Evolutionary conservation across 2,797 vertebrate genomes (phyloP), one percentile per base, ranked within the genome.

Genomic region (Siniperca obscura): DNA sequence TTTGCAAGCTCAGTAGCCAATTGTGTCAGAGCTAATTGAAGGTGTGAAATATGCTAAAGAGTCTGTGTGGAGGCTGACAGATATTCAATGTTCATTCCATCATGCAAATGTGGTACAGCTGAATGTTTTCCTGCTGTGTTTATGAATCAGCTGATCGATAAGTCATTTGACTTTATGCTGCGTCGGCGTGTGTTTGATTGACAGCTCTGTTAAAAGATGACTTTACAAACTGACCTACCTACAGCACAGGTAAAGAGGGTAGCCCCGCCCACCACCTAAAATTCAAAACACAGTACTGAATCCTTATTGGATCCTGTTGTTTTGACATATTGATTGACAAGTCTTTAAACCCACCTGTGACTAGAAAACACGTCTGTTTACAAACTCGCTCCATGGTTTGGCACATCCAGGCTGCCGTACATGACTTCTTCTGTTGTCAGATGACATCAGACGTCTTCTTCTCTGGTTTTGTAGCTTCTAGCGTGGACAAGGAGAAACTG

Each of bases 51-150:
- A 94, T 94, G 91, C 84, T 90, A 94, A 95, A 92, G 88, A 86
- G 77, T 72, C 65, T 65, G 85, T 72, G 75, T 61, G 84, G 53
- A 64, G 61, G 71, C 78, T 89, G 94, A 94, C 93, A 92, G 91
- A 80, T 93, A 93, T 76, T 93, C 94, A 85, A 93, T 95, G 88
- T 92, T 92, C 85, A 90, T 94, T 90, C 88, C 85, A 86, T 90
- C 88, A 90, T 92, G 89, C 81, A 90, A 90, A 93, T 92, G 87
- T 89, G 82, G 71, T 82, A 85, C 88, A 90, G 86, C 89, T 77
- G 91, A 89, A 89, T 78, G 89, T 91, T 93, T 88, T 80, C 81
- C 84, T 85, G 86, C 87, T 84, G 86, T 90, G 89, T 91, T 91
- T 92, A 93, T 91, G 86, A 89, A 90, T 89, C 90, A 91, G 80